phyloP scores from a whole-genome alignment of 2,888 invertebrate species.

The Melanargia galathea region DNA sequence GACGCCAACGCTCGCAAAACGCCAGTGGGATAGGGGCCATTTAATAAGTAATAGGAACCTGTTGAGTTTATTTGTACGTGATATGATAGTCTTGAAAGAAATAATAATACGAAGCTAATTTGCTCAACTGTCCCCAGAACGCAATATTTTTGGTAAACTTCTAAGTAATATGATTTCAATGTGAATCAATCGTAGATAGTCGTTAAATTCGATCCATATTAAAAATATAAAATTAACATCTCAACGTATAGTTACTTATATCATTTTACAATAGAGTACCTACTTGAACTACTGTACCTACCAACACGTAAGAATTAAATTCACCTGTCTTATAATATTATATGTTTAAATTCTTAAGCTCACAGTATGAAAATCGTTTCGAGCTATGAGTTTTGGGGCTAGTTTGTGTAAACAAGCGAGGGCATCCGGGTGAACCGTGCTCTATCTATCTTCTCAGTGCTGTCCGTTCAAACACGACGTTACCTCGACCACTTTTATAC shows the following conservation, averaged over 20 bases:
- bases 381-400: constrained; percentile 20
- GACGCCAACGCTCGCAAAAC: too few species aligned
- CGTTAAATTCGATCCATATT: too few species aligned
- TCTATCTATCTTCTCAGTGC: constrained; percentile 75
- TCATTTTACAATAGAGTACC: too few species aligned
- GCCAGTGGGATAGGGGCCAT: too few species aligned
- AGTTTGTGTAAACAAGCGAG: constrained; percentile 65
- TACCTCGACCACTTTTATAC: constrained; percentile 78
- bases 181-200: too few species aligned
- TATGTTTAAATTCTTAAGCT: neutral
- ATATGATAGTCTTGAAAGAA: neutral
- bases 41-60: neutral
- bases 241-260: too few species aligned
- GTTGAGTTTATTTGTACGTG: neutral
- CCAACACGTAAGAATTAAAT: too few species aligned
- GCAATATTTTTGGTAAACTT: too few species aligned
- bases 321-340: too few species aligned
- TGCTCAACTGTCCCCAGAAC: neutral
- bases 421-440: constrained; percentile 59
- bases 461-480: constrained; percentile 68
- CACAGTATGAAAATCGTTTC: constrained; percentile 1
- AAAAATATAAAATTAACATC: too few species aligned
- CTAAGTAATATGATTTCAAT: too few species aligned
- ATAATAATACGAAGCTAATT: neutral
- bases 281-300: too few species aligned